Evolutionary conservation across 1,140 invertebrate species (phyloP), one percentile per base, ranked within the genome.

Genomic region (Cyrtorhinus lividipennis): DNA sequence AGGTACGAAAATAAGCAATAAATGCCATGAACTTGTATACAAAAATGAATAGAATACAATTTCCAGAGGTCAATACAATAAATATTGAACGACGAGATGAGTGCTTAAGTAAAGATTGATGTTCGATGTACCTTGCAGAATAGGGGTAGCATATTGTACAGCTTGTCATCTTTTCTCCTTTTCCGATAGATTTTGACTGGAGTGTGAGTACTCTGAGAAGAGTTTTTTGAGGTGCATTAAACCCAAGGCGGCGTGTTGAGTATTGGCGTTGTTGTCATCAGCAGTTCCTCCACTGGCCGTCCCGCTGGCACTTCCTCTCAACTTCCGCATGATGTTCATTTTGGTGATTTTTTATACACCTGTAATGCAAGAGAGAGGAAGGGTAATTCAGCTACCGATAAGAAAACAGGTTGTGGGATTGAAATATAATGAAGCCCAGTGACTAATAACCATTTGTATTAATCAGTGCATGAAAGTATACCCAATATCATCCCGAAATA

Each of bases 131-230:
- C 94, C 83, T 97, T 98, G 77, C 92, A 95, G 77, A 99, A 98
- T 10, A 98, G 78, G 46, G 95, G 95, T 68, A 99, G 79, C 91
- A 98, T 96, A 74, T 94, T 95, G 74, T 98, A 98, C 0, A 98
- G 79, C 75, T 95, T 95, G 70, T 90, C 88, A 75, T 97, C 92
- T 65, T 87, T n/a, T 83, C 74, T 96, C 90, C 61, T 81, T 77
- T 63, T 92, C 89, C 27, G 81, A 82, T 0, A 92, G 77, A 8
- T 85, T 80, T 68, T 90, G 86, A 48, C 84, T 77, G 38, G 91
- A 88, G 77, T 95, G 90, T 22, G 85, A 87, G 69, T 93, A 95
- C 71, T 97, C 94, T 23, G 88, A 86, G 76, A 97, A 98, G 10
- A 98, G 78, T 75, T 97, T 98, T 69, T 95, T 91, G 2, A 98